These are phyloP conservation scores for Intellagama lesueurii DNA, from an alignment of 2,797 vertebrate genomes.

Conservation along the genomic window DNA sequence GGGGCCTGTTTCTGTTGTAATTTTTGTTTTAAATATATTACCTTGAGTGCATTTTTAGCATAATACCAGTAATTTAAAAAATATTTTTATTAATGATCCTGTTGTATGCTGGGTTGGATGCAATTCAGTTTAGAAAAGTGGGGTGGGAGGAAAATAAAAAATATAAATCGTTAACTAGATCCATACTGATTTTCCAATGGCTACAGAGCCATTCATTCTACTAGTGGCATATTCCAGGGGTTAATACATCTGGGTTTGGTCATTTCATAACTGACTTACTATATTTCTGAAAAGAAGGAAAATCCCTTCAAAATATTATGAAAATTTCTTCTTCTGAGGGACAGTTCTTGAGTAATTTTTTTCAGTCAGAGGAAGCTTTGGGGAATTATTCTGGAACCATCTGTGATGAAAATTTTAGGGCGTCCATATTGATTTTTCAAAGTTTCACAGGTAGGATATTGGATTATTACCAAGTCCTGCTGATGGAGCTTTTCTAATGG, in stretches of 20 bases:
- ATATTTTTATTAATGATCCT: too few species aligned
- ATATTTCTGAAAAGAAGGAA: conserved; percentile 4
- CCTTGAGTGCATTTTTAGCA: too few species aligned
- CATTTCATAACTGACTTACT: background rate
- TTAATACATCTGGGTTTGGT: background rate
- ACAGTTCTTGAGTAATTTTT: background rate
- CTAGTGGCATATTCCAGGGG: background rate
- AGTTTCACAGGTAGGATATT: background rate
- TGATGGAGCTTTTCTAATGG: background rate
- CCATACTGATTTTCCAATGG: too few species aligned
- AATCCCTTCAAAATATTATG: background rate
- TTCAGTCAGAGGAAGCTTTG: background rate
- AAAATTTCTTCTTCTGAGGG: background rate
- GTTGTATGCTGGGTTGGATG: too few species aligned
- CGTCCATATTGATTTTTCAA: background rate
- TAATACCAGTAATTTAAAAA: too few species aligned
- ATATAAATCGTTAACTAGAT: too few species aligned
- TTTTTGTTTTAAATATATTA: background rate
- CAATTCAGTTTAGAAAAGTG: too few species aligned
- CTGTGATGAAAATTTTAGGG: background rate
- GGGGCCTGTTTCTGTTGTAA: background rate
- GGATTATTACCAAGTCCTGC: background rate
- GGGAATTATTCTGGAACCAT: background rate
- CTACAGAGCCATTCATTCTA: background rate
- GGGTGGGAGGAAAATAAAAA: too few species aligned